Conservation (phyloP, 2,888 invertebrate genomes). For the Cryptocephalus moraei region DNA sequence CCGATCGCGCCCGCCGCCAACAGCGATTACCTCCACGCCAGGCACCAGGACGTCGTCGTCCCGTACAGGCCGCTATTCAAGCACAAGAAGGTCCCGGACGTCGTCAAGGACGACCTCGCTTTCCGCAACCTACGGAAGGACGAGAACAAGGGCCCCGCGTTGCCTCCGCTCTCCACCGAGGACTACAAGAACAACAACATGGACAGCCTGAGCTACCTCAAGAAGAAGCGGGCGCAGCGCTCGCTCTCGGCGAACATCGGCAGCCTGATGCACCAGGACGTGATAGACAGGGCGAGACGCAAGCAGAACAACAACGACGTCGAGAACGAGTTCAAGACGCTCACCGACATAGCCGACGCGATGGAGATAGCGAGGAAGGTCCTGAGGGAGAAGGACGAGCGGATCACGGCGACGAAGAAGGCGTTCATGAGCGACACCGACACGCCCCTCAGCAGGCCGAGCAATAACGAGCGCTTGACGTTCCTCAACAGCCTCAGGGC, state of each 20-base stretch:
- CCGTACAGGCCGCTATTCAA: slow-evolving; percentile 47
- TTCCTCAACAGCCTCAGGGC: slow-evolving; percentile 30
- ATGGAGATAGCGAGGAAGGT: slow-evolving; percentile 38
- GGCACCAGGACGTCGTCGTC: slow-evolving; percentile 41
- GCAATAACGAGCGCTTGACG: slow-evolving; percentile 12
- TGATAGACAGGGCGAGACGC: slow-evolving; percentile 27
- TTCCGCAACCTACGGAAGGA: slow-evolving; percentile 79
- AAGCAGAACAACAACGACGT: slow-evolving; percentile 16
- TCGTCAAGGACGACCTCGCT: slow-evolving; percentile 80
- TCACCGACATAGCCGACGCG: slow-evolving; percentile 38
- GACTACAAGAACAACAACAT: slow-evolving; percentile 41
- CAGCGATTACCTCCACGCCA: slow-evolving; percentile 75
- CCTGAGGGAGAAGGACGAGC: slow-evolving; percentile 34
- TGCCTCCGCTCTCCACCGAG: slow-evolving; percentile 40
- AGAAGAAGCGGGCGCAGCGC: slow-evolving; percentile 70
- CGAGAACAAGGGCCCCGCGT: slow-evolving; percentile 43
- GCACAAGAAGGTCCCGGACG: slow-evolving; percentile 63
- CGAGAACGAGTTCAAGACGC: slow-evolving; percentile 24
- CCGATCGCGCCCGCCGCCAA: slow-evolving; percentile 71
- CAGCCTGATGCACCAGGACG: slow-evolving; percentile 59
- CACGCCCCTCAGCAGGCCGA: slow-evolving; percentile 9
- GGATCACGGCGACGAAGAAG: slow-evolving; percentile 29
- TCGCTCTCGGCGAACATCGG: slow-evolving; percentile 79
- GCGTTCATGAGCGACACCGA: slow-evolving; percentile 37
- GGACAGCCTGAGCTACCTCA: slow-evolving; percentile 40